Base-by-base conservation (phyloP, 2,113 vertebrate genomes). In the Gallinago paraguaiae region DNA sequence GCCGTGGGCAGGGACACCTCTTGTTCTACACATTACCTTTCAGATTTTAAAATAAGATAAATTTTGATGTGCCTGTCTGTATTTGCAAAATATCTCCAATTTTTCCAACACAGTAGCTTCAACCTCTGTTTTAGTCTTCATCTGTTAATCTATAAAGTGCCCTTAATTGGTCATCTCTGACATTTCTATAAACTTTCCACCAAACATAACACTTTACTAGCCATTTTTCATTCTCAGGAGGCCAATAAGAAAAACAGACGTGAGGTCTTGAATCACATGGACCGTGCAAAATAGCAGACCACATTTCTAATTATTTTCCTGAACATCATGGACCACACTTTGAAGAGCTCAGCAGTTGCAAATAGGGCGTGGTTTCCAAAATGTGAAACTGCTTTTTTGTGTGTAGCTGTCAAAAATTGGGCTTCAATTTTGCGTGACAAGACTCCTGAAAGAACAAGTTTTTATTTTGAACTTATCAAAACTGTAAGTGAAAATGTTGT, bases 401-500 rank as follows among this genome's bases (percentile, higher is more conserved):
- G 11, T 15, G 4, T 13, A 81, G 51, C 27, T 22, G 3, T 2
- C 41, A 45, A 59, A 33, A 18, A 1, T 0, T 37, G 9, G 17
- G 23, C 4, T 22, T 72, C 35, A 16, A 1, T 41, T 88, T 39
- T 54, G 5, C 12, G 11, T 4, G 46, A 7, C 11, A 5, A n/a
- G 37, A 59, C 4, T 51, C 65, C 13, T 51, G 57, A 39, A 61
- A 59, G 18, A 69, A 13, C 30, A 7, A 6, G 11, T 43, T 70
- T 9, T 3, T 30, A 12, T 18, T 69, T 41, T 24, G 27, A 20
- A 27, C 3, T 63, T 37, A 10, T 3, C 4, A 13, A 67, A 30
- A 28, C 18, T 0, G 17, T 0, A 5, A 0, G 9, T 5, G 30
- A n/a, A 56, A 30, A 10, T 0, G 13, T 0, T 1, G 13, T 0